Evolutionary conservation across 92 coral and sea anemone species (phyloP), one percentile per base, ranked within the genome.

Genomic region (Umimayanthus chanpuru): DNA sequence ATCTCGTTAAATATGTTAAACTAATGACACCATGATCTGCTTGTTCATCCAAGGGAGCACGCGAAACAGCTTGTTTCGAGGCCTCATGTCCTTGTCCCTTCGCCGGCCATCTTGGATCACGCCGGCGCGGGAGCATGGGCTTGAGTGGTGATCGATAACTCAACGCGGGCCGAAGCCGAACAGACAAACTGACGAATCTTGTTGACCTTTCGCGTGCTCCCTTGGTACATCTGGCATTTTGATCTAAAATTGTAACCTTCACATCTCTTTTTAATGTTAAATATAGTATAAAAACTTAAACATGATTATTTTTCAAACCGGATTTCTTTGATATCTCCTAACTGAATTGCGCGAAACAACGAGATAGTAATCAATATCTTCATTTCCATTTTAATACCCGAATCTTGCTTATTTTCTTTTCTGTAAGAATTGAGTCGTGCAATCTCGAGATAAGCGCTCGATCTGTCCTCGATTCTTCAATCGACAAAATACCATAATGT

Each of bases 361-460:
- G 79, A 38, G 79, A 75, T 38, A 12, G 14, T 16, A 40, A 75
- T 75, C n/a, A 39, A 10, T 39, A 20, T 2, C 18, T 75, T 38
- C 30, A 75, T 39, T 75, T 75, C 26, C 47, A 9, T 8, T 75
- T 36, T 75, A 61, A 61, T 61, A 61, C 21, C 68, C 50, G 10
- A 61, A 18, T 21, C 41, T 15, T 38, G 29, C 79, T 39, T 75
- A 75, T 75, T 75, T 75, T 75, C 79, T 75, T 73, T 75, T 38
- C 68, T 20, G 79, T 10, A 40, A 21, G 11, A n/a, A 39, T 38
- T n/a, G 44, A 73, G 49, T 36, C 79, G 29, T 75, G 79, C 79
- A 75, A 75, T 14, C 49, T 49, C 21, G 82, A 79, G 82, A 79
- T 79, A 50, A 79, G 65, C 38, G 21, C n/a, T 47, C 11, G 40